Percentiles rank a stretch among this genome's conserved stretches.
phyloP scores from a whole-genome alignment of 2,797 vertebrate species.

The Petrocephalus schoutedeni region DNA sequence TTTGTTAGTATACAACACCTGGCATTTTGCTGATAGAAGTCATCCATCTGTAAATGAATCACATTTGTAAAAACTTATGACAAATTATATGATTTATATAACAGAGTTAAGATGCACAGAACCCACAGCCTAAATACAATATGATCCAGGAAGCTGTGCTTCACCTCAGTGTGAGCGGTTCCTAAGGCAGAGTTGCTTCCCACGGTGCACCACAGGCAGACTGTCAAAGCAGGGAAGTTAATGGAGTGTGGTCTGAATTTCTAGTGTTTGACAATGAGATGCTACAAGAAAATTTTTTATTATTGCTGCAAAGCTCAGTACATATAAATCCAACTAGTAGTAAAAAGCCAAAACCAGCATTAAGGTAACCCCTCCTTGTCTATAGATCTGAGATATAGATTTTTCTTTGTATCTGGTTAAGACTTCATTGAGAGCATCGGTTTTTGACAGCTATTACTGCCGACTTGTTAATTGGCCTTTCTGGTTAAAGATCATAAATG shows the following conservation, averaged over 20 bases:
- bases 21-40: background rate
- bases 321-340: background rate
- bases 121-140: background rate
- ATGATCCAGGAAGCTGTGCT: background rate
- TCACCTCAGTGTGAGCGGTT: background rate
- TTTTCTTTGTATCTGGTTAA: background rate
- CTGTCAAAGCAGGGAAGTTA: background rate
- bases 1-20: background rate
- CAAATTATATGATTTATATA: background rate
- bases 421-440: background rate
- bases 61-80: background rate
- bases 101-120: background rate
- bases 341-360: background rate
- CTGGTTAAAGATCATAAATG: background rate
- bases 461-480: background rate
- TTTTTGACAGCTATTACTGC: background rate
- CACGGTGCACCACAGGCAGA: background rate
- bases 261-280: background rate
- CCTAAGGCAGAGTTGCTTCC: background rate
- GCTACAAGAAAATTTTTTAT: background rate
- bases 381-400: background rate
- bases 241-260: background rate
- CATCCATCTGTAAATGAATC: background rate
- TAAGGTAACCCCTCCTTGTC: background rate
- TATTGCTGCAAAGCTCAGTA: background rate